Percentiles rank a stretch among this genome's conserved stretches.
Evolutionary conservation across 1,140 invertebrate genomes (phyloP).

Genomic region (Drosophila chauvacae): DNA sequence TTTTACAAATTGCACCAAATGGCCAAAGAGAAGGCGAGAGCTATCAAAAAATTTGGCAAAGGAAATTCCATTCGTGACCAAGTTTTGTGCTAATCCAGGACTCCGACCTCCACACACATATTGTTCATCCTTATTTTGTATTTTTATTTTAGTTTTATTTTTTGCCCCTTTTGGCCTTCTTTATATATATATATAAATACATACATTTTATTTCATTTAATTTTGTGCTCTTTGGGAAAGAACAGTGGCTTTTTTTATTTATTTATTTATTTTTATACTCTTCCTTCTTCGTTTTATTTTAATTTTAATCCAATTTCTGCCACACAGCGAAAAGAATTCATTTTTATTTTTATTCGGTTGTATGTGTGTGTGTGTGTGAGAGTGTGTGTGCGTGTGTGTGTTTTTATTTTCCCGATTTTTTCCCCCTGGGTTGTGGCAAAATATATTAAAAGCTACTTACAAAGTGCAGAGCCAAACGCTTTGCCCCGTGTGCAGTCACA

Average conservation of each 20-base stretch:
- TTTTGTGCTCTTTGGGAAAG: conserved; percentile 43
- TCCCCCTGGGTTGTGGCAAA: conserved; percentile 69
- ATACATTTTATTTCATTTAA: conserved; percentile 51
- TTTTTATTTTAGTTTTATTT: conserved; percentile 9
- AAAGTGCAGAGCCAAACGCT: conserved; percentile 75
- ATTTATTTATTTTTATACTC: conserved; percentile 35
- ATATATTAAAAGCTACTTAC: conserved; percentile 83
- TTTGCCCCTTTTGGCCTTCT: neutral
- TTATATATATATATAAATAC: too few species aligned
- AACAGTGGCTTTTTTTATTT: conserved; percentile 26
- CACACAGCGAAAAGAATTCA: conserved; percentile 44
- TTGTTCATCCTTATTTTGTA: conserved; percentile 9
- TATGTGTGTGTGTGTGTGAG: conserved; percentile 14
- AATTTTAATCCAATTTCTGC: conserved; percentile 77
- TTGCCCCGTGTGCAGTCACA: conserved; percentile 42
- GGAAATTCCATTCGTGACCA: conserved; percentile 29
- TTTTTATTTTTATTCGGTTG: conserved; percentile 47
- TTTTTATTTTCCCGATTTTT: conserved; percentile 48
- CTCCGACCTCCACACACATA: neutral
- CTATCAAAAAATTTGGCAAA: conserved; percentile 31
- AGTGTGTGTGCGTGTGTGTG: conserved; percentile 7
- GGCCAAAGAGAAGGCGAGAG: conserved; percentile 1
- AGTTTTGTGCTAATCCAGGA: conserved; percentile 22
- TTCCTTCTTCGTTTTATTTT: conserved; percentile 59
- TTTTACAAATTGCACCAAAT: conserved; percentile 24